Evolutionary conservation across 1,140 invertebrate species (phyloP), one percentile per base, ranked within the genome.

Genomic region (Bicyclus anynana): DNA sequence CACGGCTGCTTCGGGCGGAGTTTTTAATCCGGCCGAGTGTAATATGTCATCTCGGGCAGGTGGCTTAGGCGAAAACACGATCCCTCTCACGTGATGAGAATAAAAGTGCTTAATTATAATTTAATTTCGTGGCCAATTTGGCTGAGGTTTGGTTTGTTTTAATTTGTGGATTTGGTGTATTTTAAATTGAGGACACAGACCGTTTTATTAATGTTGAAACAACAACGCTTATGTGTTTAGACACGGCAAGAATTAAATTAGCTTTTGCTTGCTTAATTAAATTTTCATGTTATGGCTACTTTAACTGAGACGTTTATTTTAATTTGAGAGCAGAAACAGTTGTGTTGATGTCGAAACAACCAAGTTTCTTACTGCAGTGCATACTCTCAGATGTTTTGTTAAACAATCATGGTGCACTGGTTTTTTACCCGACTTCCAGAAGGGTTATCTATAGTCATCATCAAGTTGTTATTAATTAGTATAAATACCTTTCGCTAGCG

Each of bases 11-110:
- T 65, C 69, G 59, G 55, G 62, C 54, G 55, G 59, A 66, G 69
- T 75, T 77, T 80, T 84, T 79, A 81, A 77, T 76, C 69, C 66
- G 49, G 62, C 67, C 59, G 67, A 62, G 68, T 73, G 69, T 73
- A 72, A 77, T 67, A 57, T 65, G 63, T 75, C 65, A 68, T 65
- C 53, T 57, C 51, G 23, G 57, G 58, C 65, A 70, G 68, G 63
- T 50, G 63, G 59, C 54, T 65, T 65, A 72, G 55, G 53, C 38
- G 63, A 64, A 33, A 64, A 65, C 69, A 47, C 54, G 62, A 62
- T 66, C 58, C 54, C 46, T 47, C 20, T 52, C 67, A 59, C 75
- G 69, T 70, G 71, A 71, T 59, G 56, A 35, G 69, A 74, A 75
- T 74, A 62, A 72, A 63, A 69, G 46, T 47, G 57, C 42, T 67